Conservation (phyloP, 2,113 vertebrate species). For the Anhinga anhinga region DNA sequence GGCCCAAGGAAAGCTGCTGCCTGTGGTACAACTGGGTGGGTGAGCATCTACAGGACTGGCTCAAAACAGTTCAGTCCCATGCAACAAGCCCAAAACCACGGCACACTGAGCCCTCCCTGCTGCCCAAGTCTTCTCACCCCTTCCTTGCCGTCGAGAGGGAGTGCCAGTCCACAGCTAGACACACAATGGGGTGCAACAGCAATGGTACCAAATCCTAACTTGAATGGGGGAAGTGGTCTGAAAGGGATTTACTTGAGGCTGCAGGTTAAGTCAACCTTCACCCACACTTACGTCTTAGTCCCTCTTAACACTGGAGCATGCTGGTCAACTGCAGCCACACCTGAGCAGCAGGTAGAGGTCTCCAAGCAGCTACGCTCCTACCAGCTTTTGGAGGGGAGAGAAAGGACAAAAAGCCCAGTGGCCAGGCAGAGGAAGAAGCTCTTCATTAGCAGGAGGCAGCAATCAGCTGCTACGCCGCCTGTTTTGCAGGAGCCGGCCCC, state of each 20-base stretch:
- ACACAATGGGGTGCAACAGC: fast-evolving
- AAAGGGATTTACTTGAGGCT: neutral
- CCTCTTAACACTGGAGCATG: neutral
- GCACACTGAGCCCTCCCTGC: neutral
- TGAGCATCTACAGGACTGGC: neutral
- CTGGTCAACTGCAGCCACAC: neutral
- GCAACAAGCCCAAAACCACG: neutral
- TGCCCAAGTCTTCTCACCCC: neutral
- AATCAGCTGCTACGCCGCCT: neutral
- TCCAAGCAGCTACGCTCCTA: fast-evolving
- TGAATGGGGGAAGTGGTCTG: neutral
- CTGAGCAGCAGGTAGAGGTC: neutral
- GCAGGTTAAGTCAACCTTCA: neutral
- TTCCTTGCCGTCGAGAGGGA: neutral
- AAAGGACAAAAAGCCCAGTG: neutral
- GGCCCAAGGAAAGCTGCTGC: neutral
- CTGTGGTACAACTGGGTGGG: fast-evolving
- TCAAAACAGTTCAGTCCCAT: neutral
- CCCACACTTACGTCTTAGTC: fast-evolving
- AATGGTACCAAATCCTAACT: neutral
- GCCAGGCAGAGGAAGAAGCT: neutral
- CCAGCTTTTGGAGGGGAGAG: neutral
- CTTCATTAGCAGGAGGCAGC: neutral
- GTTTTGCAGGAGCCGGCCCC: neutral
- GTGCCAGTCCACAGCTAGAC: neutral